Conservation (phyloP, 1,140 invertebrate species). For the Schmidtea mediterranea region DNA sequence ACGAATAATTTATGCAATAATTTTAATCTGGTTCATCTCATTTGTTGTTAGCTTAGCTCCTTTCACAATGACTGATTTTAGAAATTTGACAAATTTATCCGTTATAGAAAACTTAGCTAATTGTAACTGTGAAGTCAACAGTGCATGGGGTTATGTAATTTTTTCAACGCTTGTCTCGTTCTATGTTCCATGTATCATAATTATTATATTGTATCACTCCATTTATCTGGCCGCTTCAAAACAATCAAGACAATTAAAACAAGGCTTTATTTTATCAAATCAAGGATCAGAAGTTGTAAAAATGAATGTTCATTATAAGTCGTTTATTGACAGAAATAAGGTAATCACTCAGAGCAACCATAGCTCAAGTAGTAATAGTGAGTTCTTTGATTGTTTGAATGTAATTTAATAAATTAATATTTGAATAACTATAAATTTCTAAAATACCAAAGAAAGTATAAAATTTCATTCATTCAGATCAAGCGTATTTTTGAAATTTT, state of each 20-base stretch:
- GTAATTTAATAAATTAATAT: too few species aligned
- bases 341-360: too few species aligned
- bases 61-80: not conserved
- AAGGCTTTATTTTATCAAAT: too few species aligned
- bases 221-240: conserved; percentile 24
- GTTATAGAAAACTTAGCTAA: conserved; percentile 30
- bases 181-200: conserved; percentile 29
- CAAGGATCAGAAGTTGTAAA: too few species aligned
- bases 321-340: too few species aligned
- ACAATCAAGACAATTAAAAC: conserved; percentile 10
- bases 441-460: too few species aligned
- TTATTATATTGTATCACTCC: conserved; percentile 27
- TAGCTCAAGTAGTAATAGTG: too few species aligned
- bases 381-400: too few species aligned
- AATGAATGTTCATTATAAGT: too few species aligned
- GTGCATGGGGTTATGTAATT: conserved; percentile 28
- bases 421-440: too few species aligned
- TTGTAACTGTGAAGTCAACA: conserved; percentile 23
- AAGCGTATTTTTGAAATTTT: too few species aligned
- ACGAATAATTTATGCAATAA: not conserved
- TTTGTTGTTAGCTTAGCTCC: not conserved
- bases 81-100: conserved; percentile 56
- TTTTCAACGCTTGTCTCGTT: conserved; percentile 29
- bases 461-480: too few species aligned
- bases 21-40: not conserved